Evolutionary conservation across 1,140 invertebrate genomes (phyloP).

Genomic region (Drosophila bocqueti): DNA sequence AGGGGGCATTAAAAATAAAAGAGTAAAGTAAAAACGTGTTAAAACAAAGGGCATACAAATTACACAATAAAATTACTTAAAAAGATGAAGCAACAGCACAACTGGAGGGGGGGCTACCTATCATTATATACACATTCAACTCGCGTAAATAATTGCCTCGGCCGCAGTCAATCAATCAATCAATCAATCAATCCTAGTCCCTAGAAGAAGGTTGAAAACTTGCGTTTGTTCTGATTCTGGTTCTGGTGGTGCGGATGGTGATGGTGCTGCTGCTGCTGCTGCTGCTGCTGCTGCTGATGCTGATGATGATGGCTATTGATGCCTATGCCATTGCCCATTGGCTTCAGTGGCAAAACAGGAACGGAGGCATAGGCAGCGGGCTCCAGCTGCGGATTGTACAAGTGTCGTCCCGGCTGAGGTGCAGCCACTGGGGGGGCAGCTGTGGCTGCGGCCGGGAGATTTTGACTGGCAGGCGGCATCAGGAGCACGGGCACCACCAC

Average conservation of each 20-base stretch:
- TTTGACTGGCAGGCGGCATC: conserved; percentile 68
- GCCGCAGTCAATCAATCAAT: background rate
- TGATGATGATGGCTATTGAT: conserved; percentile 40
- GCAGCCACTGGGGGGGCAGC: conserved; percentile 22
- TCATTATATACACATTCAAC: conserved; percentile 44
- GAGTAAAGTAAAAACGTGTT: background rate
- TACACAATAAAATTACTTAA: conserved; percentile 41
- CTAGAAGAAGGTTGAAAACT: conserved; percentile 77
- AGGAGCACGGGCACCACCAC: conserved; percentile 82
- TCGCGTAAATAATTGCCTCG: conserved; percentile 30
- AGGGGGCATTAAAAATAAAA: background rate
- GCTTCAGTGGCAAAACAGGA: conserved; percentile 55
- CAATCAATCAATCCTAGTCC: conserved; percentile 5
- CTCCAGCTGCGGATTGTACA: conserved; percentile 31
- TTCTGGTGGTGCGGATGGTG: conserved; percentile 11
- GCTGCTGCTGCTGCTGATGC: conserved; percentile 23
- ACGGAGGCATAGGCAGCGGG: conserved; percentile 73
- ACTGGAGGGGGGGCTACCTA: background rate
- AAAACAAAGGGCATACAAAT: conserved; percentile 21
- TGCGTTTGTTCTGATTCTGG: conserved; percentile 74
- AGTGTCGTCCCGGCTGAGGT: conserved; percentile 6
- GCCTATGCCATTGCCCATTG: conserved; percentile 50
- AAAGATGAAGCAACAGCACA: conserved; percentile 21
- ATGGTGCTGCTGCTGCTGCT: conserved; percentile 13
- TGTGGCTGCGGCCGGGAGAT: conserved; percentile 13